A percentile compares a stretch with the other conserved stretches of the same genome.
These are phyloP conservation scores for Heterodera filipjevi DNA, from an alignment of 2,888 invertebrate species.

Conservation along the genomic window DNA sequence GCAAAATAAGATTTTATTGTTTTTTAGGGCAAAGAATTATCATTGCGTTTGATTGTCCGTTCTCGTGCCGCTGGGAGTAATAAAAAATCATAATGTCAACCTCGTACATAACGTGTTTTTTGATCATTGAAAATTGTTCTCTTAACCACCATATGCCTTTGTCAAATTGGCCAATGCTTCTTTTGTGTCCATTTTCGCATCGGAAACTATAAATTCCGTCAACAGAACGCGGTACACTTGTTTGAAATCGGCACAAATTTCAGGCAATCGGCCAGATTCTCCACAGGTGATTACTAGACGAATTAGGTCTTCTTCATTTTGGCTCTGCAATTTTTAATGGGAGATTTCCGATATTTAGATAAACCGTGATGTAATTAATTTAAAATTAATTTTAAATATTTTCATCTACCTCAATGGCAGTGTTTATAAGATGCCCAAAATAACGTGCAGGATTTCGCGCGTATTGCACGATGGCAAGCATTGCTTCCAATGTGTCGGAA, in stretches of 20 bases:
- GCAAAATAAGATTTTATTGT: too few relatives aligned
- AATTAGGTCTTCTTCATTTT: not conserved
- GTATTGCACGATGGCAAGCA: slow-evolving; percentile 44
- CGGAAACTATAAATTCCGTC: not conserved
- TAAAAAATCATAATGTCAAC: too few relatives aligned
- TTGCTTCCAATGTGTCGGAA: slow-evolving; percentile 65
- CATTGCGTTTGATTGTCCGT: too few relatives aligned
- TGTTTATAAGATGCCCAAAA: not conserved
- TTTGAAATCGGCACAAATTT: not conserved
- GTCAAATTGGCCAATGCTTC: not conserved
- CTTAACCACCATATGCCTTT: too few relatives aligned
- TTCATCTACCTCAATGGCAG: not conserved
- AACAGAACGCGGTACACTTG: not conserved
- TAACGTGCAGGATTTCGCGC: slow-evolving; percentile 12
- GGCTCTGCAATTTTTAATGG: not conserved
- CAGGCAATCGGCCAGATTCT: not conserved
- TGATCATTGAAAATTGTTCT: too few relatives aligned
- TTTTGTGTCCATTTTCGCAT: not conserved
- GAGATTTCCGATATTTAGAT: too few relatives aligned
- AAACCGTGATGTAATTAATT: too few relatives aligned
- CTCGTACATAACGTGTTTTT: too few relatives aligned
- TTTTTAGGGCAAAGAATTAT: too few relatives aligned
- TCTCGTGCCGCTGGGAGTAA: too few relatives aligned
- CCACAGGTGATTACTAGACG: not conserved
- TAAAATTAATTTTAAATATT: too few relatives aligned